Percentiles rank a stretch among this genome's conserved stretches.
Conservation (phyloP, 2,797 vertebrate species). For the Taeniopygia guttata region DNA sequence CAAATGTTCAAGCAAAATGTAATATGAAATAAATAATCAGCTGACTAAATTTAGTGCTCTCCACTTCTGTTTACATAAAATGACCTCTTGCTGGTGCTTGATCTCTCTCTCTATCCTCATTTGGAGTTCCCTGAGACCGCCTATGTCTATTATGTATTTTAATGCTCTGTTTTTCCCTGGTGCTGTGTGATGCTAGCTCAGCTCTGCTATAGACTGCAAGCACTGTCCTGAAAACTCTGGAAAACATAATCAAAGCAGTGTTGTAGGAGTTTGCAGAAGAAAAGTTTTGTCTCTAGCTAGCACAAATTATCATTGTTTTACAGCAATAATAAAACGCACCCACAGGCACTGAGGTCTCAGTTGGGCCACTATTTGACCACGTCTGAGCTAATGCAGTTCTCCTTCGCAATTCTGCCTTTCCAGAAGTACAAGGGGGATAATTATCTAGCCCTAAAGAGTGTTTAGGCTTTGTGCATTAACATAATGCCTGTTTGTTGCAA, state of each 20-base stretch:
- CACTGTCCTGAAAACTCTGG: not conserved
- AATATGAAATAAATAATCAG: slow-evolving; percentile 30
- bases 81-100: slow-evolving; percentile 16
- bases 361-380: not conserved
- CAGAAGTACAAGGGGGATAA: not conserved
- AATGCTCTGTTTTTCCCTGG: not conserved
- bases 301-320: not conserved
- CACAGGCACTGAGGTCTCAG: not conserved
- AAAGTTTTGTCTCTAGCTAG: not conserved
- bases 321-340: not conserved
- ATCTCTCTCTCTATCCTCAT: not conserved
- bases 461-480: not conserved
- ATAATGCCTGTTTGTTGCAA: not conserved
- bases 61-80: not conserved
- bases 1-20: slow-evolving; percentile 7
- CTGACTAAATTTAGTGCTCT: not conserved
- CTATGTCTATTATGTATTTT: not conserved
- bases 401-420: not conserved
- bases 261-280: not conserved
- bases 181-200: not conserved
- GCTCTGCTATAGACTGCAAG: not conserved
- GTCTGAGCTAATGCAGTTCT: not conserved
- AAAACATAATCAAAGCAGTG: not conserved
- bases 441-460: not conserved
- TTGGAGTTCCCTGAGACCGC: not conserved